Conservation (phyloP, 1,140 invertebrate genomes). For the Leptopilina boulardi region DNA sequence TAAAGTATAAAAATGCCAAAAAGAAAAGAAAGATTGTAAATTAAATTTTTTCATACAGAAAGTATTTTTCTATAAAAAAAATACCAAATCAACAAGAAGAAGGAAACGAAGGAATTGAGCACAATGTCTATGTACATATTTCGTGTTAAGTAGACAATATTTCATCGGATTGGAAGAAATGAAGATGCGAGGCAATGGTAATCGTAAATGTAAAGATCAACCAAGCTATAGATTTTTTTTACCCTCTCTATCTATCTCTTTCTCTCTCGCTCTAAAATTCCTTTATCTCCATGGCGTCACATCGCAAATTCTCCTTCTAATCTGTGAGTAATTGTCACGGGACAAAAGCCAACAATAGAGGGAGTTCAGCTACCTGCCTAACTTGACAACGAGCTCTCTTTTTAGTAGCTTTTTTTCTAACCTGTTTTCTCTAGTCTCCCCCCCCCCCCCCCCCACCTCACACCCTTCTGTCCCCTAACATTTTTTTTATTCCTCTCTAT, state of each 20-base stretch:
- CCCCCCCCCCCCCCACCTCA: no score
- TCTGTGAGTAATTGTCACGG: conserved; percentile 68
- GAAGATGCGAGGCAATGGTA: conserved; percentile 37
- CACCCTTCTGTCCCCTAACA: background rate
- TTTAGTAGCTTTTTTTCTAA: conserved; percentile 43
- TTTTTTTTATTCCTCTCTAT: conserved; percentile 25
- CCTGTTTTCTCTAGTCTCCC: conserved; percentile 31
- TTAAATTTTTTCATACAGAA: no score
- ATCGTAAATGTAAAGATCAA: conserved; percentile 68
- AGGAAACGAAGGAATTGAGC: conserved; percentile 3
- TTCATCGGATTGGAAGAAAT: conserved; percentile 59
- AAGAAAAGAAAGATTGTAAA: no score
- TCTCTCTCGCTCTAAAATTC: background rate
- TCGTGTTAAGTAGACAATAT: conserved; percentile 61
- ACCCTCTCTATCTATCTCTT: conserved; percentile 26
- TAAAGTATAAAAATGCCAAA: no score
- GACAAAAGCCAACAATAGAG: conserved; percentile 2
- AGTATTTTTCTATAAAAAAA: no score
- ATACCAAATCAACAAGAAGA: no score
- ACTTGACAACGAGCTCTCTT: conserved; percentile 27
- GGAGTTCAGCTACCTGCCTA: conserved; percentile 5
- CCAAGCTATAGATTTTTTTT: conserved; percentile 56
- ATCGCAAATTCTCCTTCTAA: conserved; percentile 69
- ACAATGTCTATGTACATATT: conserved; percentile 37
- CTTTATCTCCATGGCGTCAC: conserved; percentile 34